phyloP scores from a whole-genome alignment of 2,113 vertebrate genomes.

The Neomonachus schauinslandi region DNA sequence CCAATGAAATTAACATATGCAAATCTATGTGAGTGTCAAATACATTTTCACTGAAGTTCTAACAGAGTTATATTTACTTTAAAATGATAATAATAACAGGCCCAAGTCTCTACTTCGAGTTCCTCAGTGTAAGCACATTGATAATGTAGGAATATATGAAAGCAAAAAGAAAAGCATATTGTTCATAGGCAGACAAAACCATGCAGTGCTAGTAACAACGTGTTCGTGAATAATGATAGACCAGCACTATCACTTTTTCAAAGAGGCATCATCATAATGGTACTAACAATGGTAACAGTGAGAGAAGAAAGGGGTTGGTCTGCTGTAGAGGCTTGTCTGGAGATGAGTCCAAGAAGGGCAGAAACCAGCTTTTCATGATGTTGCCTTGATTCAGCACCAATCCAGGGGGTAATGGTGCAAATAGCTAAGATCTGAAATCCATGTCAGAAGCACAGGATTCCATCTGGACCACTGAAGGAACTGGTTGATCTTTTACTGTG shows the following conservation, averaged over 20 bases:
- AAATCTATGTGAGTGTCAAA: conserved; percentile 74
- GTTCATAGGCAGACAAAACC: conserved; percentile 54
- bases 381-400: not conserved
- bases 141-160: conserved; percentile 72
- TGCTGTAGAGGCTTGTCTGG: not conserved
- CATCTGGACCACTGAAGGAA: not conserved
- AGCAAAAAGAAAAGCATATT: conserved; percentile 53
- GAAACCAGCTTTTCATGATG: not conserved
- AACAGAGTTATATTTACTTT: conserved; percentile 80
- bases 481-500: not conserved
- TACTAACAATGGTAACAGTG: not conserved
- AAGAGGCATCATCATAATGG: not conserved
- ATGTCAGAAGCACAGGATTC: not conserved
- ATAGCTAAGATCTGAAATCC: not conserved
- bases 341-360: not conserved
- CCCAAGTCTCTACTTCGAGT: conserved; percentile 62
- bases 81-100: conserved; percentile 62
- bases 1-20: conserved; percentile 73
- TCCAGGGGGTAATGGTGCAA: not conserved
- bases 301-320: too few species aligned
- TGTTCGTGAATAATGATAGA: conserved; percentile 63
- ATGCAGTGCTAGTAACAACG: conserved; percentile 69
- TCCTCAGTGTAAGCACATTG: conserved; percentile 71
- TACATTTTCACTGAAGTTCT: conserved; percentile 75
- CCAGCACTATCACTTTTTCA: conserved; percentile 57